These are phyloP conservation scores for Dendrolimus kikuchii DNA, from an alignment of 1,140 invertebrate genomes.

Conservation along the genomic window DNA sequence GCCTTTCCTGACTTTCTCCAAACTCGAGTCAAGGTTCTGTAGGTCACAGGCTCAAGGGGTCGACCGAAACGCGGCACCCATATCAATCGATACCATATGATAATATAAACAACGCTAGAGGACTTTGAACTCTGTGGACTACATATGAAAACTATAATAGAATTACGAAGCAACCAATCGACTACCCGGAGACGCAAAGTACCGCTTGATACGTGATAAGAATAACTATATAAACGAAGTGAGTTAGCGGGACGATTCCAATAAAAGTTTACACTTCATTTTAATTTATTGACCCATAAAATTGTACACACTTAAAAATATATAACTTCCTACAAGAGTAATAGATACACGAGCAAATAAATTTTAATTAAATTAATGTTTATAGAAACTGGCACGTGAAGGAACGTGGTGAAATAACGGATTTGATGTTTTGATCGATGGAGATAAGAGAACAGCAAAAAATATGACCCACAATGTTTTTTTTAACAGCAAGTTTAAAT, in stretches of 20 bases:
- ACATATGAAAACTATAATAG: constrained; percentile 9
- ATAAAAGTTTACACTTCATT: background rate
- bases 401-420: too few species aligned
- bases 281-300: too few species aligned
- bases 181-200: background rate
- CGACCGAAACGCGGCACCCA: constrained; percentile 31
- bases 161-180: too few species aligned
- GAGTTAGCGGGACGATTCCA: constrained; percentile 17
- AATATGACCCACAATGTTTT: too few species aligned
- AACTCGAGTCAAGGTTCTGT: constrained; percentile 51
- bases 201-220: constrained; percentile 41
- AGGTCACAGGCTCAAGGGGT: constrained; percentile 47
- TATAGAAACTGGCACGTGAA: too few species aligned
- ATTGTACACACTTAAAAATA: too few species aligned
- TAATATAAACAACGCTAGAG: constrained; percentile 3
- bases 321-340: too few species aligned
- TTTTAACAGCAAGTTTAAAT: too few species aligned
- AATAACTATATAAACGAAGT: constrained; percentile 19
- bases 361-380: too few species aligned
- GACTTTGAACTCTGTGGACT: constrained; percentile 16
- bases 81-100: constrained; percentile 36
- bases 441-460: too few species aligned
- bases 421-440: too few species aligned
- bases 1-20: constrained; percentile 44
- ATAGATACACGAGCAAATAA: too few species aligned